Evolutionary conservation across 2,113 vertebrate genomes (phyloP).

Genomic region (Phalacrocorax pelagicus): DNA sequence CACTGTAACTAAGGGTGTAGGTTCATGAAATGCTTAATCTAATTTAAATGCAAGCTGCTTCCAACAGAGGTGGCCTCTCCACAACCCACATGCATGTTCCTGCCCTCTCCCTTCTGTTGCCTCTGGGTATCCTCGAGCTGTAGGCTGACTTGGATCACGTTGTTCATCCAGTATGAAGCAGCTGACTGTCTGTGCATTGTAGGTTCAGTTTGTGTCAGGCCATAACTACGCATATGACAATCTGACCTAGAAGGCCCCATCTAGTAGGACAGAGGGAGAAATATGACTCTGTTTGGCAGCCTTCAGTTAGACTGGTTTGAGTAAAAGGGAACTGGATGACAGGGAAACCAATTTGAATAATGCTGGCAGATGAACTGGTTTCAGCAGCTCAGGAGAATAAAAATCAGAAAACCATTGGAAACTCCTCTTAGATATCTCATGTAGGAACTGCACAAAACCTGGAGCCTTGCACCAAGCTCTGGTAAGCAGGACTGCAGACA

Average conservation of each 20-base stretch:
- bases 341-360: not conserved
- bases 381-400: not conserved
- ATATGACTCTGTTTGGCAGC: not conserved
- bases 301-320: not conserved
- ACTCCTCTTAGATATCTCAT: not conserved
- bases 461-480: not conserved
- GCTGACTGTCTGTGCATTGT: accelerated
- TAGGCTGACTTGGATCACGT: not conserved
- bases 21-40: not conserved
- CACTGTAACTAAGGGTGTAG: not conserved
- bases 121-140: accelerated
- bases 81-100: not conserved
- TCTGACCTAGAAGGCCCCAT: not conserved
- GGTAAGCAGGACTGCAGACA: not conserved
- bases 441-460: not conserved
- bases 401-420: not conserved
- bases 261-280: not conserved
- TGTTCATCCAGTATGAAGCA: not conserved
- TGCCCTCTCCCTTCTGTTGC: not conserved
- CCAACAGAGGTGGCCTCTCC: not conserved
- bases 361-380: not conserved
- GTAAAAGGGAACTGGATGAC: not conserved
- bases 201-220: not conserved
- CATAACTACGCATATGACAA: not conserved
- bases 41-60: not conserved